A percentile compares a stretch with the other conserved stretches of the same genome.
Evolutionary conservation across 1,140 invertebrate genomes (phyloP).

Genomic region (Drosophila pruinosa): DNA sequence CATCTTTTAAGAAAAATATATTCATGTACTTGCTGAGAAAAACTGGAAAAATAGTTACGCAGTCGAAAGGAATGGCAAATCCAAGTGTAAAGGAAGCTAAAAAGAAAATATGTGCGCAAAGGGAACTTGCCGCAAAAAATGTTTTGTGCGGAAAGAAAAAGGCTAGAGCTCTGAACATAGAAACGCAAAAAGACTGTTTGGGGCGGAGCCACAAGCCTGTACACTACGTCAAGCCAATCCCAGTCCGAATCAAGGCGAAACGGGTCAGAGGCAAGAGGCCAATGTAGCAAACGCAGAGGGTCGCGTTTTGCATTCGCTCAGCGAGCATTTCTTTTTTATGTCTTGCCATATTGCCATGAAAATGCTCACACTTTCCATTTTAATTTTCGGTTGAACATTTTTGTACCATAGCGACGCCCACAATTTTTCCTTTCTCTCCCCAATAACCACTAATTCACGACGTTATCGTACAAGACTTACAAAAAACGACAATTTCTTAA

Average conservation of each 20-base stretch:
- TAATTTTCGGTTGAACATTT: conserved; percentile 5
- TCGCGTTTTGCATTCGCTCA: conserved; percentile 23
- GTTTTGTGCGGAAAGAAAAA: conserved; percentile 57
- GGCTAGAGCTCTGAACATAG: conserved; percentile 31
- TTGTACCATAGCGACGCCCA: conserved; percentile 5
- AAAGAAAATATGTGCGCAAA: conserved; percentile 28
- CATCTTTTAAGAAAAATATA: background rate
- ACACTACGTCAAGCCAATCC: conserved; percentile 58
- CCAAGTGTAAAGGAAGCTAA: conserved; percentile 25
- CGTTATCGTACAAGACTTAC: too few relatives aligned
- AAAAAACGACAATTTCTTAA: too few relatives aligned
- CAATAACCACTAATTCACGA: too few relatives aligned
- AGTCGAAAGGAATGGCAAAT: conserved; percentile 36
- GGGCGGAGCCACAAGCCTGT: conserved; percentile 60
- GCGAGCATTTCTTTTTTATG: conserved; percentile 28
- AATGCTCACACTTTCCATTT: conserved; percentile 42
- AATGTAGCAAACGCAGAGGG: background rate
- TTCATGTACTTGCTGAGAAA: conserved; percentile 13
- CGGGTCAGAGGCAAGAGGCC: background rate
- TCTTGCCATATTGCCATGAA: conserved; percentile 4
- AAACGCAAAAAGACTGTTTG: conserved; percentile 43
- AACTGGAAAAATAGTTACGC: conserved; percentile 35
- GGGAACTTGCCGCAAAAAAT: conserved; percentile 53
- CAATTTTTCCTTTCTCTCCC: background rate
- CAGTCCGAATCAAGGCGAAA: conserved; percentile 20